Conservation (phyloP, 2,797 vertebrate genomes). For the Merluccius polli region DNA sequence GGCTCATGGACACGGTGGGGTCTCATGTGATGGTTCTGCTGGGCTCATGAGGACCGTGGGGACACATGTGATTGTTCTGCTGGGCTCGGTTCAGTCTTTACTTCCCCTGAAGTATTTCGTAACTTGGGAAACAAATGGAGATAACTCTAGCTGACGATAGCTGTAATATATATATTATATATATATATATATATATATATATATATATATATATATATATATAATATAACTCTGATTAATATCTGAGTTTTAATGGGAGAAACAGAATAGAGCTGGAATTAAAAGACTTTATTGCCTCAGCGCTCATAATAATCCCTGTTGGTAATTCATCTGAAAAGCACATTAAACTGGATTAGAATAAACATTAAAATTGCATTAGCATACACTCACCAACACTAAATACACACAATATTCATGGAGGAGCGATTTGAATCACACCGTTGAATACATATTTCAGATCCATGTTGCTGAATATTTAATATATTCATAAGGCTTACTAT, state of each 20-base stretch:
- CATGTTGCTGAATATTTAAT: not conserved
- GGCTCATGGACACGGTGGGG: no score
- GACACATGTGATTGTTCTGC: no score
- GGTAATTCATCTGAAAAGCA: not conserved
- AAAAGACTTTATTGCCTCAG: not conserved
- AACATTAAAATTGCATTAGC: not conserved
- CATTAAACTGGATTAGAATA: not conserved
- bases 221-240: no score
- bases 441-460: not conserved
- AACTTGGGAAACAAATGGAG: not conserved
- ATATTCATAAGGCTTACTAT: conserved; percentile 3
- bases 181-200: no score
- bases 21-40: no score
- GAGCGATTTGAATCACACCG: not conserved
- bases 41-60: no score
- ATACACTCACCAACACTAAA: no score
- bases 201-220: no score
- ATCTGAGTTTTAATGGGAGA: not conserved
- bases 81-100: no score
- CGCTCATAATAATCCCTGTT: not conserved
- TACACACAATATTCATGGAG: not conserved
- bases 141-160: not conserved
- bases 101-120: not conserved
- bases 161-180: no score
- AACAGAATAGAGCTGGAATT: not conserved